phyloP scores from a whole-genome alignment of 2,797 vertebrate genomes.

The Alauda arvensis region DNA sequence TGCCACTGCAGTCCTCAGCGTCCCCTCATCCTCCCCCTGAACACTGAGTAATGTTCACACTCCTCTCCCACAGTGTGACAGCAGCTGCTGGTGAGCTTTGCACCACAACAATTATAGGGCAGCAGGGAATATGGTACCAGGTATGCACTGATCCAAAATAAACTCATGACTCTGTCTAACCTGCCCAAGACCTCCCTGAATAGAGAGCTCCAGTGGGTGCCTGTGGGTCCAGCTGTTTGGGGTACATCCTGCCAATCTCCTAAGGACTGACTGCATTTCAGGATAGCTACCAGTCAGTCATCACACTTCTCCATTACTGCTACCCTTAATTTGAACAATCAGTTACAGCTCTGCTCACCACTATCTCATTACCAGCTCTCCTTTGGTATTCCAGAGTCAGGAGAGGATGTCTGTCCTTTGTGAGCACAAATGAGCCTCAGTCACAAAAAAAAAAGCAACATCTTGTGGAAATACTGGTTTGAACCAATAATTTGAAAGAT shows the following conservation, averaged over 20 bases:
- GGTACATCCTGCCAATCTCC: neutral
- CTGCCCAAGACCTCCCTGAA: too few relatives aligned
- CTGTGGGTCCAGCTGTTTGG: neutral
- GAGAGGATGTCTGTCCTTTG: neutral
- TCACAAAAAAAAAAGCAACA: neutral
- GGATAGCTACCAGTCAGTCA: neutral
- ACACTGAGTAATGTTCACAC: accelerated
- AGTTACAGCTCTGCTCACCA: neutral
- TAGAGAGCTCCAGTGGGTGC: neutral
- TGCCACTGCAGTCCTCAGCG: too few relatives aligned
- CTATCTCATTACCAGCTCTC: neutral
- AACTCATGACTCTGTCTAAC: neutral
- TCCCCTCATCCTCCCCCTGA: accelerated
- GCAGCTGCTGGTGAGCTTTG: neutral
- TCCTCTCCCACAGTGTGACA: neutral
- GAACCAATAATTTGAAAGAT: neutral
- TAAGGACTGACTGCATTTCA: neutral
- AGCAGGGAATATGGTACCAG: neutral
- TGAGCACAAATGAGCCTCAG: neutral
- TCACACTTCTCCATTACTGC: neutral
- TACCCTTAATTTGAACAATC: neutral
- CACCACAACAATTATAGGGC: neutral
- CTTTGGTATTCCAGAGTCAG: neutral
- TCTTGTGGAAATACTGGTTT: neutral
- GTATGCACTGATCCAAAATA: neutral